Conservation (phyloP, 1,140 invertebrate species). For the Maniola jurtina region DNA sequence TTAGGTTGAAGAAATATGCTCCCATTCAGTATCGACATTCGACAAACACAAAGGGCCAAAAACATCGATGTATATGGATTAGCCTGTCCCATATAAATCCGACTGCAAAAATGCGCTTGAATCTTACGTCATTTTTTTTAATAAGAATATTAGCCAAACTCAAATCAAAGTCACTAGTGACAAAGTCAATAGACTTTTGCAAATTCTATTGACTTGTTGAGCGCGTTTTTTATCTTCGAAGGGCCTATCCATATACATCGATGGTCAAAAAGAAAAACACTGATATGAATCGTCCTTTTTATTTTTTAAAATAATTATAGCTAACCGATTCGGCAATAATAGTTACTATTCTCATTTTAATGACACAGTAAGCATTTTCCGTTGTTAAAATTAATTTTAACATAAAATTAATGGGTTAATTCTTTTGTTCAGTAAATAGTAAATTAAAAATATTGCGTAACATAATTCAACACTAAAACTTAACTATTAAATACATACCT, state of each 20-base stretch:
- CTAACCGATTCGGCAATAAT: constrained; percentile 76
- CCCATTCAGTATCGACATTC: too few relatives aligned
- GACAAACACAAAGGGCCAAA: neutral
- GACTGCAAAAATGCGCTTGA: too few relatives aligned
- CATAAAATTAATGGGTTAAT: constrained; percentile 66
- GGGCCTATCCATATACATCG: too few relatives aligned
- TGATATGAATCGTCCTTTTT: constrained; percentile 74
- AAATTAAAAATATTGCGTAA: constrained; percentile 62
- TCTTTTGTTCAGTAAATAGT: constrained; percentile 62
- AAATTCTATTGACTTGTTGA: too few relatives aligned
- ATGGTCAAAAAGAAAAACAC: constrained; percentile 64
- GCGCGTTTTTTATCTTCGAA: too few relatives aligned
- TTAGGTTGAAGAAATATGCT: too few relatives aligned
- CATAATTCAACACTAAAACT: constrained; percentile 69
- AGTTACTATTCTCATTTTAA: constrained; percentile 72
- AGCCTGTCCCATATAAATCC: too few relatives aligned
- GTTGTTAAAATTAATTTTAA: constrained; percentile 70
- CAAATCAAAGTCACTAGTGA: too few relatives aligned
- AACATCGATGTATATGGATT: too few relatives aligned
- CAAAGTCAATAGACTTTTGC: too few relatives aligned
- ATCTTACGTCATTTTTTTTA: too few relatives aligned
- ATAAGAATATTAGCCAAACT: too few relatives aligned
- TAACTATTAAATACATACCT: constrained; percentile 65
- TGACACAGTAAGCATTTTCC: constrained; percentile 77
- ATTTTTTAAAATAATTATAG: constrained; percentile 79